Evolutionary conservation across 2,888 invertebrate species (phyloP).

Genomic region (Hirtodrosophila cameraria): DNA sequence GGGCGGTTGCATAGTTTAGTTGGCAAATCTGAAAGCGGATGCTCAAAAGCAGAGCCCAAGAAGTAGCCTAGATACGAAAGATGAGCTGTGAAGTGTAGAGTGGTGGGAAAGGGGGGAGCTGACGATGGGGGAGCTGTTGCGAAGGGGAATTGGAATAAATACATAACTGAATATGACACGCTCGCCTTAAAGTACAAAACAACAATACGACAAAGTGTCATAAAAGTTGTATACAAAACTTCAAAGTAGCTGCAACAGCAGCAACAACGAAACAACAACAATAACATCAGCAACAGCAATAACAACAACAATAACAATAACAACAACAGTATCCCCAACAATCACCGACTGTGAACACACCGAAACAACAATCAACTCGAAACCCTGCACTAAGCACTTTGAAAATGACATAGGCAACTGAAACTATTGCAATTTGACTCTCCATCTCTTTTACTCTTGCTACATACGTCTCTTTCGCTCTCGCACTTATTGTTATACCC

Average conservation of each 20-base stretch:
- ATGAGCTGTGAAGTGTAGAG: constrained; percentile 13
- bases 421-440: constrained; percentile 59
- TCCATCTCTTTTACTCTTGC: background rate
- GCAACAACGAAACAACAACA: constrained; percentile 16
- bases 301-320: constrained; percentile 24
- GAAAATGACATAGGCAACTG: constrained; percentile 75
- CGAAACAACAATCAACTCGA: constrained; percentile 43
- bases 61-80: constrained; percentile 40
- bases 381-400: constrained; percentile 58
- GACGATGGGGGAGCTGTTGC: background rate
- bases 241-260: constrained; percentile 69
- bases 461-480: background rate
- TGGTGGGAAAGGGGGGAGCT: no score
- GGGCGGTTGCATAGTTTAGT: constrained; percentile 34
- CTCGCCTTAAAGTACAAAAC: constrained; percentile 70
- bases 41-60: constrained; percentile 62
- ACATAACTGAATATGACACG: constrained; percentile 76
- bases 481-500: constrained; percentile 2
- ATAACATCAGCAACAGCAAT: constrained; percentile 4
- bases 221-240: constrained; percentile 78
- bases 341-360: constrained; percentile 56
- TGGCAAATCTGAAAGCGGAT: constrained; percentile 66
- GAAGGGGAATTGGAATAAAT: constrained; percentile 52
- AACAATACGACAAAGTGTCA: constrained; percentile 79
- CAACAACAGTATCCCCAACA: constrained; percentile 38